A percentile compares a stretch with the other conserved stretches of the same genome.
These are phyloP conservation scores for Trinorchestia longiramus DNA, from an alignment of 1,140 invertebrate genomes.

Conservation along the genomic window DNA sequence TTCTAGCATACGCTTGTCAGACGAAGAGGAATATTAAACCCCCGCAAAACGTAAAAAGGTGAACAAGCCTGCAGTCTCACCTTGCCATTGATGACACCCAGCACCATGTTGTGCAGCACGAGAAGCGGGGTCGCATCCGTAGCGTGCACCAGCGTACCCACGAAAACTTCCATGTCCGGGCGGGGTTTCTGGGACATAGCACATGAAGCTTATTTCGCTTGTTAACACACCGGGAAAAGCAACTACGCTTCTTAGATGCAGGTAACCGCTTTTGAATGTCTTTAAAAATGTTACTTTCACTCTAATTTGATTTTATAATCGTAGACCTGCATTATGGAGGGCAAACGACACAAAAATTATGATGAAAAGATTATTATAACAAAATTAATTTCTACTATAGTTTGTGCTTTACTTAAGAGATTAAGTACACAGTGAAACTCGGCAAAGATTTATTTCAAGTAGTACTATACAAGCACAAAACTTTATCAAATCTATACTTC, in stretches of 20 bases:
- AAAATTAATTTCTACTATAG: background rate
- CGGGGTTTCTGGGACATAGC: slow-evolving; percentile 56
- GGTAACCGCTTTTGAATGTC: background rate
- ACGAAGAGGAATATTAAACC: background rate
- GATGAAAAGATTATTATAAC: background rate
- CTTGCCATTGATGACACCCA: slow-evolving; percentile 65
- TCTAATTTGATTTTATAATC: background rate
- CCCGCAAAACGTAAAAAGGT: background rate
- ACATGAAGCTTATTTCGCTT: background rate
- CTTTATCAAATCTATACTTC: no score
- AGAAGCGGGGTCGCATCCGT: slow-evolving; percentile 61
- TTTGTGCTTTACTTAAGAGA: background rate
- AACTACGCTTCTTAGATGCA: background rate
- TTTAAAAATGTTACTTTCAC: background rate
- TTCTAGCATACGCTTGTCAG: background rate
- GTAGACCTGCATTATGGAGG: background rate
- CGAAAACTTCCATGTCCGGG: slow-evolving; percentile 67
- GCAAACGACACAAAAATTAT: background rate
- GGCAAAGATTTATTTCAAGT: no score
- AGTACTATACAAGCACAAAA: no score
- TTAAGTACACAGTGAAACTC: background rate
- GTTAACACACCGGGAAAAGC: no score
- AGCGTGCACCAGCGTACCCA: slow-evolving; percentile 65
- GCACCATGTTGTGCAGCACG: slow-evolving; percentile 61
- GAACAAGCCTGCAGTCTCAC: slow-evolving; percentile 41